phyloP scores from a whole-genome alignment of 2,888 invertebrate genomes.

The Ligdia adustata region DNA sequence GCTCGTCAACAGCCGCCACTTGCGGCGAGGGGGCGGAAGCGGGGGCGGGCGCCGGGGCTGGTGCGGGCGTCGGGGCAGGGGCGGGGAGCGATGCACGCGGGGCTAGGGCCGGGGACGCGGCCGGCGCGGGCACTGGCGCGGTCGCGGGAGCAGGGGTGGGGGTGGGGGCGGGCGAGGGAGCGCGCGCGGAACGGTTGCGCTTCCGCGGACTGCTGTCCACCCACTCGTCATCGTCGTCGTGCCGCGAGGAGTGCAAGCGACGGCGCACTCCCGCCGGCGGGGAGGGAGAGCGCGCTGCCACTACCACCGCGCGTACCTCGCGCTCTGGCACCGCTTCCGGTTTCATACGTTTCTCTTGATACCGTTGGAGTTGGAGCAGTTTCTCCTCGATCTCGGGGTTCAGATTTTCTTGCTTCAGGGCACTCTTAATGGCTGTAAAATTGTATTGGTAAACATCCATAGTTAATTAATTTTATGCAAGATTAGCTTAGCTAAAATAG shows the following conservation, averaged over 20 bases:
- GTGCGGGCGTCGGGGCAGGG: conserved; percentile 20
- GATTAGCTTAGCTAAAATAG: too few relatives aligned
- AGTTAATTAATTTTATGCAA: too few relatives aligned
- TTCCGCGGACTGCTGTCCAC: conserved; percentile 69
- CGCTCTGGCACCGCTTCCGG: conserved; percentile 73
- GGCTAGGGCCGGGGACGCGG: conserved; percentile 37
- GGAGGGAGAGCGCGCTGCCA: conserved; percentile 46
- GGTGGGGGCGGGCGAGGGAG: conserved; percentile 33
- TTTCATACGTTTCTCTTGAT: conserved; percentile 92
- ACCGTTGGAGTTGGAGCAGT: conserved; percentile 92
- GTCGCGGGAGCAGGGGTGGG: conserved; percentile 36
- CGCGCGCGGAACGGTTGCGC: conserved; percentile 42
- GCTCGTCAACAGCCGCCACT: conserved; percentile 63
- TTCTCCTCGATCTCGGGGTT: conserved; percentile 97
- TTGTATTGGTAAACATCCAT: too few relatives aligned
- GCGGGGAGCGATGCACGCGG: conserved; percentile 33
- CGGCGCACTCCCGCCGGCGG: conserved; percentile 59
- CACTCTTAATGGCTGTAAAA: conserved; percentile 93
- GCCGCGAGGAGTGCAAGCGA: conserved; percentile 54
- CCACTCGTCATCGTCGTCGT: conserved; percentile 76
- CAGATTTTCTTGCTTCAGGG: conserved; percentile 95
- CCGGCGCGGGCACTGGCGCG: conserved; percentile 36
- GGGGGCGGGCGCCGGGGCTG: conserved; percentile 29
- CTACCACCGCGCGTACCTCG: conserved; percentile 58
- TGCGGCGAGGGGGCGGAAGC: conserved; percentile 53